These are phyloP conservation scores for Papilio machaon DNA, from an alignment of 1,140 invertebrate genomes.

Conservation along the genomic window DNA sequence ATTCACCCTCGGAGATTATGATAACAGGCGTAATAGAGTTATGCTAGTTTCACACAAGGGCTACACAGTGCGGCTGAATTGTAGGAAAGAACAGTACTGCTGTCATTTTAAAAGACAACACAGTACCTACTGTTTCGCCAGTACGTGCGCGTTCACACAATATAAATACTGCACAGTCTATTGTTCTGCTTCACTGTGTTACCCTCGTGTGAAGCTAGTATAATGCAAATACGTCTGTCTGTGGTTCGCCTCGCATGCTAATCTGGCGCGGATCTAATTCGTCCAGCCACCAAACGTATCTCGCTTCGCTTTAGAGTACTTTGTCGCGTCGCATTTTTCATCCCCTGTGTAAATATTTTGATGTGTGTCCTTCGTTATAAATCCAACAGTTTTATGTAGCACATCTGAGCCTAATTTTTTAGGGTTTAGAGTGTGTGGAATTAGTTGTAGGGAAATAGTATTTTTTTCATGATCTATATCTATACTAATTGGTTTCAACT, in stretches of 20 bases:
- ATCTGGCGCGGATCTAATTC: conserved; percentile 61
- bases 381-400: conserved; percentile 46
- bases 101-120: too few species aligned
- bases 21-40: conserved; percentile 75
- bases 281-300: conserved; percentile 66
- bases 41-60: conserved; percentile 1
- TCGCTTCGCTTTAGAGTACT: conserved; percentile 56
- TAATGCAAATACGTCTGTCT: conserved; percentile 69
- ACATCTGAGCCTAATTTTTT: conserved; percentile 45
- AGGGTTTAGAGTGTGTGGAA: neutral
- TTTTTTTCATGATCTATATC: neutral
- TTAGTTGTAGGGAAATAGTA: neutral
- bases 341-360: conserved; percentile 74
- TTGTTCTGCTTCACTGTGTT: neutral
- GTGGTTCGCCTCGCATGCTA: conserved; percentile 63
- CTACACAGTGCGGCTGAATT: neutral
- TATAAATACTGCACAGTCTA: neutral
- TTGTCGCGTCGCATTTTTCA: conserved; percentile 69
- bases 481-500: too few species aligned
- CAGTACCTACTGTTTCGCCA: neutral
- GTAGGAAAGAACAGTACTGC: neutral
- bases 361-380: conserved; percentile 55
- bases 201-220: neutral
- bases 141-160: neutral
- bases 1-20: conserved; percentile 72